Percentiles rank a stretch among this genome's conserved stretches.
These are phyloP conservation scores for Ylistrum balloti DNA, from an alignment of 1,140 invertebrate species.

Conservation along the genomic window DNA sequence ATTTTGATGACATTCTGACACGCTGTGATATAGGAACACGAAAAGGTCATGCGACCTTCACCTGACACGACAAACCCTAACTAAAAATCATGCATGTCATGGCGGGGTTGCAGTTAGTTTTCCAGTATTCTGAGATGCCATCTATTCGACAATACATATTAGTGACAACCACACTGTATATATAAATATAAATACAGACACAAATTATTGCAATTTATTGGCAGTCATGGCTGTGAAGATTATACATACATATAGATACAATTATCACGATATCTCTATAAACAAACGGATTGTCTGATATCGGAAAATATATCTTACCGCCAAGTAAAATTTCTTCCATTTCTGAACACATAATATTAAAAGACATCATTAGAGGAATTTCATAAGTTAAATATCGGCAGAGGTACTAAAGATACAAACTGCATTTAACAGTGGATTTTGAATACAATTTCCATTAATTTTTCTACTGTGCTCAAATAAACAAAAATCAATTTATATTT, in stretches of 20 bases:
- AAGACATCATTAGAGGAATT: not conserved
- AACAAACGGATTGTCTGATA: not conserved
- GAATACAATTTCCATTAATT: too few relatives aligned
- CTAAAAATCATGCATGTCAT: not conserved
- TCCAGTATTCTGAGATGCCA: not conserved
- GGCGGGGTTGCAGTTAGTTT: not conserved
- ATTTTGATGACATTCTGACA: too few relatives aligned
- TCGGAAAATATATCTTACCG: not conserved
- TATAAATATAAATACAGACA: not conserved
- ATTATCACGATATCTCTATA: constrained; percentile 22
- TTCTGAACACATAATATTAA: not conserved
- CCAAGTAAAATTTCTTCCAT: constrained; percentile 22
- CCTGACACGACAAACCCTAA: not conserved
- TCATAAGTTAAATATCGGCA: too few relatives aligned
- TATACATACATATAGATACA: not conserved
- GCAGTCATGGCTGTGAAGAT: not conserved
- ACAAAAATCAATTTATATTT: too few relatives aligned
- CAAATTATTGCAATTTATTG: not conserved
- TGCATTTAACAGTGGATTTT: too few relatives aligned
- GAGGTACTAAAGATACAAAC: too few relatives aligned
- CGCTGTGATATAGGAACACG: too few relatives aligned
- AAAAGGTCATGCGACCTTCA: too few relatives aligned
- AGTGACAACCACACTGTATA: constrained; percentile 15
- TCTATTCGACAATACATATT: not conserved
- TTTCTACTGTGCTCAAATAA: too few relatives aligned